Conservation (phyloP, 2,888 invertebrate genomes). For the Brachypterus glaber region DNA sequence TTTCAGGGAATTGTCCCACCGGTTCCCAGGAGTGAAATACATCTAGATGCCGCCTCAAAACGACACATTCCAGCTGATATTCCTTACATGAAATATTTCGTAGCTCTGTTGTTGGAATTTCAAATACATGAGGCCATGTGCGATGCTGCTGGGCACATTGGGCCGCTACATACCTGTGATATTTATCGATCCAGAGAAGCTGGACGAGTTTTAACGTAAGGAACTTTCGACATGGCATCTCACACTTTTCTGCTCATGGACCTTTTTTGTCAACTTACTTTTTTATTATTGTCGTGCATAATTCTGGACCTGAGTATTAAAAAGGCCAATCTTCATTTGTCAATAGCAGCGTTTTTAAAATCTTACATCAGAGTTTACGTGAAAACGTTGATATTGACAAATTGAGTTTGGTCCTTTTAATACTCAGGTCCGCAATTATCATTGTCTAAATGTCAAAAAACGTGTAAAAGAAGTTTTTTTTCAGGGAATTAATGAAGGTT, state of each 20-base stretch:
- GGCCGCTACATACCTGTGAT: slow-evolving; percentile 72
- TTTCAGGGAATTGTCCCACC: slow-evolving; percentile 71
- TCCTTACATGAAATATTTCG: slow-evolving; percentile 67
- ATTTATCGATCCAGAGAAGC: slow-evolving; percentile 72
- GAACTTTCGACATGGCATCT: too few species aligned
- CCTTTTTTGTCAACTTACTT: background rate
- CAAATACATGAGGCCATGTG: slow-evolving; percentile 76
- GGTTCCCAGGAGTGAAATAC: slow-evolving; percentile 54
- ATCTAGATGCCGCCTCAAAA: slow-evolving; percentile 78
- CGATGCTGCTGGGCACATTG: slow-evolving; percentile 57
- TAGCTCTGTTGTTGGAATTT: slow-evolving; percentile 73
- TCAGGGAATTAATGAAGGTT: slow-evolving; percentile 57
- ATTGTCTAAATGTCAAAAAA: too few species aligned
- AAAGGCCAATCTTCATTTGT: too few species aligned
- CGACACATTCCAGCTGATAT: slow-evolving; percentile 72
- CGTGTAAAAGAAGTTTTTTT: too few species aligned
- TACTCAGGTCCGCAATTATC: too few species aligned
- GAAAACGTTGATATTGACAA: too few species aligned
- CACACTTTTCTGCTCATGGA: background rate
- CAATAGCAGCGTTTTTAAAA: too few species aligned
- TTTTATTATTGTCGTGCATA: background rate
- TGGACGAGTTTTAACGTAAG: slow-evolving; percentile 63
- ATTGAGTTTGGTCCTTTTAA: too few species aligned
- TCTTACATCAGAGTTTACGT: too few species aligned
- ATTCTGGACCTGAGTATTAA: too few species aligned